Conservation (phyloP, 2,113 vertebrate species). For the Cebus imitator region DNA sequence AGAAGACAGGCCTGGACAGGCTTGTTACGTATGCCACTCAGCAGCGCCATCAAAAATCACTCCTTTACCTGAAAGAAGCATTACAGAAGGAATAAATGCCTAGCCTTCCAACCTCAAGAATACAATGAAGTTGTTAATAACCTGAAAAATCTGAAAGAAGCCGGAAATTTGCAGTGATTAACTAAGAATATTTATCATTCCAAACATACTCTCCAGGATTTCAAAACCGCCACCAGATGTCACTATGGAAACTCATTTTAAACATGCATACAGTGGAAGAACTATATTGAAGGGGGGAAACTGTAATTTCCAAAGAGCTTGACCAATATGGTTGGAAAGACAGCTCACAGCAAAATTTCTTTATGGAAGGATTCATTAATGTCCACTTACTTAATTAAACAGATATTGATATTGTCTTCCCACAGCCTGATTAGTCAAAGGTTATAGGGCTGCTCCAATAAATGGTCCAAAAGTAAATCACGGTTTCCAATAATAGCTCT, state of each 20-base stretch:
- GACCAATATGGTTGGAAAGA: slow-evolving; percentile 25
- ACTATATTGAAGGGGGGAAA: background rate
- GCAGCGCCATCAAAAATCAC: background rate
- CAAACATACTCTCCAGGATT: slow-evolving; percentile 26
- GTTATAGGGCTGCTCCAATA: background rate
- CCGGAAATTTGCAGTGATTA: slow-evolving; percentile 18
- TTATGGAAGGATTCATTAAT: background rate
- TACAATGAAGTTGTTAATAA: slow-evolving; percentile 16
- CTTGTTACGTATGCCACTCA: background rate
- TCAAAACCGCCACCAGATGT: slow-evolving; percentile 83
- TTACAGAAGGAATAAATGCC: background rate
- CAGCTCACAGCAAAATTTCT: background rate
- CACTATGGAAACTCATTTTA: slow-evolving; percentile 80
- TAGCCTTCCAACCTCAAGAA: background rate
- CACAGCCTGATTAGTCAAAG: background rate
- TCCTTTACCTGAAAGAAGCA: background rate
- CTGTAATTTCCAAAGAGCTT: slow-evolving; percentile 42
- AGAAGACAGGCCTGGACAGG: background rate
- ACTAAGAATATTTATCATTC: slow-evolving; percentile 64
- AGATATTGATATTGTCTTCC: background rate
- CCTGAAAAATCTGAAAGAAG: background rate
- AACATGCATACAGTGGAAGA: background rate
- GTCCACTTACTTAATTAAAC: background rate
- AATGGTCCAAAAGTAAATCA: background rate
- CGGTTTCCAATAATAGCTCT: background rate